These are phyloP conservation scores for Spinus olivaceus DNA, from an alignment of 2,797 vertebrate genomes.

Conservation along the genomic window DNA sequence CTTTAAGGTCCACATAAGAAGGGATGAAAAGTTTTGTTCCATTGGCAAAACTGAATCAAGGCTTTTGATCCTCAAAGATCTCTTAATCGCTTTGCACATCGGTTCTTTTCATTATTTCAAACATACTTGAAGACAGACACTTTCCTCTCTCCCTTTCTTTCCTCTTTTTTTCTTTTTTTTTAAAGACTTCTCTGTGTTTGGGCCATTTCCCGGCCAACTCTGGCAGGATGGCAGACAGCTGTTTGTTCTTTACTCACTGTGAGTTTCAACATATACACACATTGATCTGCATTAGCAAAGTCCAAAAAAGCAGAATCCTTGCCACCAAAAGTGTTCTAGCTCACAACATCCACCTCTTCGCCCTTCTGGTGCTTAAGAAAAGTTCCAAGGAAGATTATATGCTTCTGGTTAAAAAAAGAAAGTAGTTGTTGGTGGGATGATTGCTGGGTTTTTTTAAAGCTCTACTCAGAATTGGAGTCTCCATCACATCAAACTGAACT, in stretches of 20 bases:
- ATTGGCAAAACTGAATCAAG: conserved; percentile 56
- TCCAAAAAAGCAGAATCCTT: neutral
- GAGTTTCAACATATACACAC: neutral
- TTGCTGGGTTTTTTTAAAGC: neutral
- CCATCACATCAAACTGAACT: neutral
- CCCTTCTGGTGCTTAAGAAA: neutral
- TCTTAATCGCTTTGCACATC: conserved; percentile 59
- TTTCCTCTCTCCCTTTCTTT: neutral
- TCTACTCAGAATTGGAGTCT: conserved; percentile 8
- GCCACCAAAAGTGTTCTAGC: neutral
- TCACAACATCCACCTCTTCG: neutral
- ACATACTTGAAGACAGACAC: conserved; percentile 41
- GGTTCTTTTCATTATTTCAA: conserved; percentile 67
- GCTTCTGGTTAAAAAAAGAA: conserved; percentile 50
- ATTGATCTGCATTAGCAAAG: neutral
- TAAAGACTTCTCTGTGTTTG: neutral
- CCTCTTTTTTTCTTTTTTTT: neutral
- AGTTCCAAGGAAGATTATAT: conserved; percentile 47
- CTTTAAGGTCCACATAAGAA: conserved; percentile 73
- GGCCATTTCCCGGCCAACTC: conserved; percentile 13
- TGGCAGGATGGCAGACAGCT: neutral
- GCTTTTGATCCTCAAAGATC: conserved; percentile 74
- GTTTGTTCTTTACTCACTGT: neutral
- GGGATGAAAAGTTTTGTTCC: conserved; percentile 69
- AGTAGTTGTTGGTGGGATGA: conserved; percentile 31